phyloP scores from a whole-genome alignment of 2,888 invertebrate species.

The Cryptocephalus moraei region DNA sequence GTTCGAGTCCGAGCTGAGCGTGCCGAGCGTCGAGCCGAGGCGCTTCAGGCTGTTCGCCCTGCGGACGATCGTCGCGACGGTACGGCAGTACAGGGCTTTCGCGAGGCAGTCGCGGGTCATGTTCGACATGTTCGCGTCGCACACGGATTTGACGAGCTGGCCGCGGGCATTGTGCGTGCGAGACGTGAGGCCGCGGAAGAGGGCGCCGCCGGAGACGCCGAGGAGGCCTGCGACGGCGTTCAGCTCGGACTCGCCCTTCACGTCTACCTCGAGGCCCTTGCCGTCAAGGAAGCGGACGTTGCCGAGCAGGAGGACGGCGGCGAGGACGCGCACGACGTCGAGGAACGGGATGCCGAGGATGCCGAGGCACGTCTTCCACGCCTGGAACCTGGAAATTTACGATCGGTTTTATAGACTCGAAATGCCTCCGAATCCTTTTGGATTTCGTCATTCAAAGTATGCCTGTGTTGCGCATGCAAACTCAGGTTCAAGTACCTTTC shows the following conservation, averaged over 20 bases:
- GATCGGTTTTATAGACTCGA: no score
- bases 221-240: constrained; percentile 78
- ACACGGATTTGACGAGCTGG: constrained; percentile 68
- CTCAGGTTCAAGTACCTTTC: no score
- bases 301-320: constrained; percentile 82
- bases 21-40: constrained; percentile 69
- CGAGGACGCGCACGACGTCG: constrained; percentile 85
- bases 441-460: no score
- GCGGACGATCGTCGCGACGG: constrained; percentile 86
- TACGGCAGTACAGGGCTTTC: constrained; percentile 87
- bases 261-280: constrained; percentile 63
- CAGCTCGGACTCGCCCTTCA: constrained; percentile 72
- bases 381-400: constrained; percentile 55
- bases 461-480: no score
- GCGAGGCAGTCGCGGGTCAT: constrained; percentile 83
- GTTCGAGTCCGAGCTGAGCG: constrained; percentile 83
- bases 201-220: constrained; percentile 62
- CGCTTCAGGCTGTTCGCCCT: constrained; percentile 86
- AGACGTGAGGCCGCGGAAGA: constrained; percentile 74
- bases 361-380: constrained; percentile 86
- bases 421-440: no score
- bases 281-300: constrained; percentile 85
- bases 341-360: constrained; percentile 88
- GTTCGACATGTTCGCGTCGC: constrained; percentile 79
- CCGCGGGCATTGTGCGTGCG: constrained; percentile 70